These are phyloP conservation scores for Centrocercus urophasianus DNA, from an alignment of 2,113 vertebrate genomes.

Conservation along the genomic window DNA sequence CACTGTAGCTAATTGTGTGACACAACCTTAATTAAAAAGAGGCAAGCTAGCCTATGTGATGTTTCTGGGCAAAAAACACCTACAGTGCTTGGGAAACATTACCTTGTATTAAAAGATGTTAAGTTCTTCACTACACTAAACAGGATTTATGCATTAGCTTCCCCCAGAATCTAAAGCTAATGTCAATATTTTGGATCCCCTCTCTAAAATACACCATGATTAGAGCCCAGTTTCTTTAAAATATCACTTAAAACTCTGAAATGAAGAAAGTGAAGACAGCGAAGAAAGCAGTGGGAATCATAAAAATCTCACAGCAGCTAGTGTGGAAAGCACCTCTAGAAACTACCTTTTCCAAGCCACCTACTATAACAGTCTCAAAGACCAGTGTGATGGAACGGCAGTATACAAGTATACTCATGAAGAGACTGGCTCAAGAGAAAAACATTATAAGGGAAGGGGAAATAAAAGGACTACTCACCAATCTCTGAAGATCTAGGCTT, in stretches of 20 bases:
- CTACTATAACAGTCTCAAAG: too few relatives aligned
- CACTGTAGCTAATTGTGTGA: not conserved
- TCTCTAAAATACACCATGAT: not conserved
- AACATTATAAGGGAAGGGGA: too few relatives aligned
- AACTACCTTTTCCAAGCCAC: not conserved
- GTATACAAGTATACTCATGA: too few relatives aligned
- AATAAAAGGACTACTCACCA: too few relatives aligned
- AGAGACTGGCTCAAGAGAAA: too few relatives aligned
- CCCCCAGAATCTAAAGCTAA: not conserved
- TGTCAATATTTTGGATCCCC: not conserved
- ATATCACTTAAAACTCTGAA: not conserved
- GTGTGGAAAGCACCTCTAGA: not conserved
- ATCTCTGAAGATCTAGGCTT: too few relatives aligned
- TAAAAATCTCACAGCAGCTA: not conserved
- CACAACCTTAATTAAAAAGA: not conserved
- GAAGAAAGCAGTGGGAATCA: not conserved
- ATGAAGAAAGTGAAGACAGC: not conserved
- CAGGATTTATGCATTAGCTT: not conserved
- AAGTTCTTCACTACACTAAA: not conserved
- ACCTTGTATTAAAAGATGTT: not conserved
- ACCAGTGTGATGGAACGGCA: too few relatives aligned
- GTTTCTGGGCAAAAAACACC: not conserved
- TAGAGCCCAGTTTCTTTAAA: not conserved
- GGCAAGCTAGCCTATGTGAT: not conserved
- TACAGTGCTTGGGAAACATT: not conserved